phyloP scores from a whole-genome alignment of 2,797 vertebrate genomes.

The Pangasius macronema region DNA sequence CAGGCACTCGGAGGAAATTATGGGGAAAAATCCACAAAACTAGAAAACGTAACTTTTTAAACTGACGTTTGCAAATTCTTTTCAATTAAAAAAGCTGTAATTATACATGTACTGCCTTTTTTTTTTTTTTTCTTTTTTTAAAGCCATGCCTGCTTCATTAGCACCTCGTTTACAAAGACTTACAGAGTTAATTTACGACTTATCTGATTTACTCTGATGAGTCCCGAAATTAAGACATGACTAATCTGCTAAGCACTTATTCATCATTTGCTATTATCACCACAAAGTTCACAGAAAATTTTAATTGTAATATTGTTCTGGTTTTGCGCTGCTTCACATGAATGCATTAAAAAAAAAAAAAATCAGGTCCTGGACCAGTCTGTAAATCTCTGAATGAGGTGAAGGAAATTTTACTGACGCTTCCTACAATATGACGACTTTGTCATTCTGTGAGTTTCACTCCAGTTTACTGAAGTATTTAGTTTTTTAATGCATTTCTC shows the following conservation, averaged over 20 bases:
- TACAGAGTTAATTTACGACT: too few species aligned
- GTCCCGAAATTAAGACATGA: too few species aligned
- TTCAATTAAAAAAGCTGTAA: background rate
- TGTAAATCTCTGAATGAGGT: background rate
- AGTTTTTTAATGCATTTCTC: too few species aligned
- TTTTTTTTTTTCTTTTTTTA: background rate
- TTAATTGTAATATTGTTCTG: background rate
- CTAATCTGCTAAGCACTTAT: background rate
- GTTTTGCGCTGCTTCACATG: background rate
- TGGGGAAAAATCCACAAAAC: background rate
- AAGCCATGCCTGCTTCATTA: background rate
- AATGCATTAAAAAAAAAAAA: background rate
- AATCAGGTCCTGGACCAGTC: background rate
- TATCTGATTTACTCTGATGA: too few species aligned
- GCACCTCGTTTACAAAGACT: too few species aligned
- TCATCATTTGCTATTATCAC: background rate
- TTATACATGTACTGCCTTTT: background rate
- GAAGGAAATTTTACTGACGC: background rate
- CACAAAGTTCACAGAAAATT: background rate
- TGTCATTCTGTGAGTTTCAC: background rate
- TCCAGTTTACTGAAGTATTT: background rate
- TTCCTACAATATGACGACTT: background rate
- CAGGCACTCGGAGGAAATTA: background rate
- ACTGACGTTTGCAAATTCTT: background rate
- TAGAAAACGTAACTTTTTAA: background rate